These are phyloP conservation scores for Crocidura indochinensis DNA, from an alignment of 2,797 vertebrate genomes.

Conservation along the genomic window DNA sequence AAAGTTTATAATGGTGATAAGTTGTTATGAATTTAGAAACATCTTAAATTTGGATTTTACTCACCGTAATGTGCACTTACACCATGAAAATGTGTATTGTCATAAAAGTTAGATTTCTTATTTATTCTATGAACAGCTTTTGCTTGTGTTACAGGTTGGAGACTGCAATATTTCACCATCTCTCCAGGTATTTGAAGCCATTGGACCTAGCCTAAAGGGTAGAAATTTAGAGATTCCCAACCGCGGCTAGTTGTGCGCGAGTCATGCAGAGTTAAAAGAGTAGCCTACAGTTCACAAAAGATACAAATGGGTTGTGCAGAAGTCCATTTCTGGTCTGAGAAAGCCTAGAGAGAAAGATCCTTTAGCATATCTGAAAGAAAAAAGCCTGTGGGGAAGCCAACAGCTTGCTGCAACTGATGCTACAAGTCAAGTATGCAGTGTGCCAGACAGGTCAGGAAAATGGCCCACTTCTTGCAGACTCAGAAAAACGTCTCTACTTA, in stretches of 20 bases:
- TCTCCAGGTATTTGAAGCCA: neutral
- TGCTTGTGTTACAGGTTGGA: slow-evolving; percentile 36
- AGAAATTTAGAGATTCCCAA: neutral
- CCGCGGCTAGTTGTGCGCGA: slow-evolving; percentile 9
- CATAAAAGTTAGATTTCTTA: neutral
- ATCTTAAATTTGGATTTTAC: neutral
- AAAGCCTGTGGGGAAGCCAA: slow-evolving; percentile 74
- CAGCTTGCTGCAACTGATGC: slow-evolving; percentile 76
- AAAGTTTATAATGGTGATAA: neutral
- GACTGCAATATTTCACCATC: neutral
- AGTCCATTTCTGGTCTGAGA: neutral
- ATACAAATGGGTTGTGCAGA: slow-evolving; percentile 51
- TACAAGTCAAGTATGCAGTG: slow-evolving; percentile 81
- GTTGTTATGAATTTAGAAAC: slow-evolving; percentile 41
- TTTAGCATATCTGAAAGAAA: slow-evolving; percentile 31
- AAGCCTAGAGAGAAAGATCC: neutral
- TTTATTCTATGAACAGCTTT: neutral
- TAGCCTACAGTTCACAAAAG: slow-evolving; percentile 9
- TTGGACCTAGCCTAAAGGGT: neutral
- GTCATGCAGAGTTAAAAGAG: neutral
- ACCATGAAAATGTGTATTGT: neutral
- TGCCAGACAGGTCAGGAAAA: slow-evolving; percentile 90
- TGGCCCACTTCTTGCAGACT: slow-evolving; percentile 91
- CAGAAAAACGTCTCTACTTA: slow-evolving; percentile 91
- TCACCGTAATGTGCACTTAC: neutral